A percentile compares a stretch with the other conserved stretches of the same genome.
Evolutionary conservation across 2,113 vertebrate species (phyloP).

Genomic region (Anhinga rufa): DNA sequence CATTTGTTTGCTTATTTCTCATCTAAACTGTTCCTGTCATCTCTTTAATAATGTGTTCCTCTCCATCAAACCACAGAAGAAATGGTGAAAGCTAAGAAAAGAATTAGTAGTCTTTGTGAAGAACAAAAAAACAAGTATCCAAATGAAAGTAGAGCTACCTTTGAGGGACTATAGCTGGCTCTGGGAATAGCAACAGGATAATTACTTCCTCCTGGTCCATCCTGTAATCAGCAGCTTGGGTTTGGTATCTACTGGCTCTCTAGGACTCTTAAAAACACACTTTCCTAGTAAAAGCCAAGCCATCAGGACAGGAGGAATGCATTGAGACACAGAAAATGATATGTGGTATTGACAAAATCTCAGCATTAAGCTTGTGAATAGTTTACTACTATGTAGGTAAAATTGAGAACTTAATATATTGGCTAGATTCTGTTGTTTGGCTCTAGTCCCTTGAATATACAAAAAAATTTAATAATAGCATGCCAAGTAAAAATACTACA

Average conservation of each 20-base stretch:
- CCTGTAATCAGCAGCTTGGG: background rate
- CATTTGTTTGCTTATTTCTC: background rate
- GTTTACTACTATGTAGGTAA: background rate
- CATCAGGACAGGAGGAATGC: background rate
- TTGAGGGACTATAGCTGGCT: background rate
- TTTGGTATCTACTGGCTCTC: background rate
- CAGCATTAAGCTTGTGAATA: background rate
- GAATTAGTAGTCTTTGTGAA: background rate
- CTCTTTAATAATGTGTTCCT: background rate
- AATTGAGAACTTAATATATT: background rate
- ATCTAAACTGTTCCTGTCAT: background rate
- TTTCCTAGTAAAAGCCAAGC: background rate
- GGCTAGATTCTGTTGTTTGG: background rate
- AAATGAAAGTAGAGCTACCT: background rate
- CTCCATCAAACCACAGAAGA: background rate
- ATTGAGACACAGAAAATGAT: background rate
- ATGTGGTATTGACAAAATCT: background rate
- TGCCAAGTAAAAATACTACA: background rate
- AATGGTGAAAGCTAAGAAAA: background rate
- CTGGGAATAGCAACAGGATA: background rate
- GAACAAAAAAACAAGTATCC: background rate
- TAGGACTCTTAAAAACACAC: background rate
- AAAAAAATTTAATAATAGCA: background rate
- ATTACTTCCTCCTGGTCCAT: background rate
- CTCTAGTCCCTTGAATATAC: background rate